Percentiles rank a stretch among this genome's conserved stretches.
phyloP scores from a whole-genome alignment of 2,113 vertebrate species.

The Megaleporinus macrocephalus region DNA sequence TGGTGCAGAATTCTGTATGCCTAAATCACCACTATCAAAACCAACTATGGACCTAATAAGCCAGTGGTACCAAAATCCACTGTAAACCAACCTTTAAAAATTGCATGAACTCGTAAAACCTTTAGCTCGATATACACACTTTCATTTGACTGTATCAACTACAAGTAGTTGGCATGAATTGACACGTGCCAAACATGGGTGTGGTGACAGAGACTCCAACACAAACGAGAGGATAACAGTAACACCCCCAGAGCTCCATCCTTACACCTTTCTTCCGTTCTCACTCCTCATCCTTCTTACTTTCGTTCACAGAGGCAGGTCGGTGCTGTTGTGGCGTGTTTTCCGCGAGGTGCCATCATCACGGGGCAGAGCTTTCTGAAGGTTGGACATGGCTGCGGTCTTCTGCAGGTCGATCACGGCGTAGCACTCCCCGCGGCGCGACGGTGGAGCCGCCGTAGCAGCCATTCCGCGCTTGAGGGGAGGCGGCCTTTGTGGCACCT shows the following conservation, averaged over 20 bases:
- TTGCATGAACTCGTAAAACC: conserved; percentile 21
- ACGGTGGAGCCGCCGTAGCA: conserved; percentile 61
- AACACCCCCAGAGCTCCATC: conserved; percentile 40
- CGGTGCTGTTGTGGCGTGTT: conserved; percentile 98
- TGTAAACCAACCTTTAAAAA: conserved; percentile 12
- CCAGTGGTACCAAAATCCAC: conserved; percentile 9
- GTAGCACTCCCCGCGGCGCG: conserved; percentile 89
- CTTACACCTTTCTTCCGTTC: conserved; percentile 16
- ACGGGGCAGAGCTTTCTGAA: conserved; percentile 94
- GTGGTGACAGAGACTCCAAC: conserved; percentile 36
- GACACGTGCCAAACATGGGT: conserved; percentile 33
- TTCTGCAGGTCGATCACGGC: conserved; percentile 98
- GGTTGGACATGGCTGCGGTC: conserved; percentile 97
- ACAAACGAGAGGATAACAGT: conserved; percentile 38
- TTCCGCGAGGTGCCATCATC: conserved; percentile 97
- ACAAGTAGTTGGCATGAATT: conserved; percentile 49
- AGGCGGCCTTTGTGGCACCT: conserved; percentile 75
- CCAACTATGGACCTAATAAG: background rate
- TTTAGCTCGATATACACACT: conserved; percentile 22
- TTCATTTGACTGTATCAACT: conserved; percentile 27
- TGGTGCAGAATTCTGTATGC: background rate
- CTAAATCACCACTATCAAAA: conserved; percentile 1
- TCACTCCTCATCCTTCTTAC: conserved; percentile 48
- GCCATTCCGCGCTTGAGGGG: conserved; percentile 73
- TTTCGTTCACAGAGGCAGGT: conserved; percentile 88